These are phyloP conservation scores for Nanger granti DNA, from an alignment of 2,113 vertebrate species.

Conservation along the genomic window DNA sequence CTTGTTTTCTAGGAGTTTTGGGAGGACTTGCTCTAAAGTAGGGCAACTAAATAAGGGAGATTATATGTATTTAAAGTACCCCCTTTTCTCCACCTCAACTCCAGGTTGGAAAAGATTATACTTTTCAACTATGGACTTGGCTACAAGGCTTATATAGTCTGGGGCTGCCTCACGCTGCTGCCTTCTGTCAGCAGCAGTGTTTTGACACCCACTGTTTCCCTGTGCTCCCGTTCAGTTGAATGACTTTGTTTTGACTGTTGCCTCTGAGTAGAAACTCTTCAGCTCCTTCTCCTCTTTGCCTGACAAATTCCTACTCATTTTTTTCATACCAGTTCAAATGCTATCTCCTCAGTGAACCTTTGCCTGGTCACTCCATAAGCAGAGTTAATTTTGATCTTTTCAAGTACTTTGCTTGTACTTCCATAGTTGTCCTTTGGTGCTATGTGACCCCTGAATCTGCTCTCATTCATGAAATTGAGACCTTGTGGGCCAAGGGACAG, in stretches of 20 bases:
- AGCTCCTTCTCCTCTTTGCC: background rate
- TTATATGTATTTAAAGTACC: background rate
- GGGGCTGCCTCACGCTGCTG: background rate
- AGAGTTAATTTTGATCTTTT: conserved; percentile 28
- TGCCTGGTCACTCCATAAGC: background rate
- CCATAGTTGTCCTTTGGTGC: background rate
- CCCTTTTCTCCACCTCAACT: background rate
- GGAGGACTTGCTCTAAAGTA: background rate
- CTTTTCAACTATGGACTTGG: background rate
- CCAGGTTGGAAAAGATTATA: background rate
- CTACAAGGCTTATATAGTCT: background rate
- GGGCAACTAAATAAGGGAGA: background rate
- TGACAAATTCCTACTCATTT: conserved; percentile 11
- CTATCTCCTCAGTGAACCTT: background rate
- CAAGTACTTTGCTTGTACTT: conserved; percentile 1
- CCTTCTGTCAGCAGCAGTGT: background rate
- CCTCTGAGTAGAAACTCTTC: background rate
- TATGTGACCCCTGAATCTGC: background rate
- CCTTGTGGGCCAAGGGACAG: background rate
- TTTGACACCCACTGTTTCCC: background rate
- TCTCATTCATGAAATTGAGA: background rate
- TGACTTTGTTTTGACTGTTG: conserved; percentile 20
- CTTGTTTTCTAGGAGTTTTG: background rate
- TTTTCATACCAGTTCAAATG: background rate
- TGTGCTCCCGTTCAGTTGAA: background rate